phyloP scores from a whole-genome alignment of 2,888 invertebrate genomes.

The Philhelius pedissequus region DNA sequence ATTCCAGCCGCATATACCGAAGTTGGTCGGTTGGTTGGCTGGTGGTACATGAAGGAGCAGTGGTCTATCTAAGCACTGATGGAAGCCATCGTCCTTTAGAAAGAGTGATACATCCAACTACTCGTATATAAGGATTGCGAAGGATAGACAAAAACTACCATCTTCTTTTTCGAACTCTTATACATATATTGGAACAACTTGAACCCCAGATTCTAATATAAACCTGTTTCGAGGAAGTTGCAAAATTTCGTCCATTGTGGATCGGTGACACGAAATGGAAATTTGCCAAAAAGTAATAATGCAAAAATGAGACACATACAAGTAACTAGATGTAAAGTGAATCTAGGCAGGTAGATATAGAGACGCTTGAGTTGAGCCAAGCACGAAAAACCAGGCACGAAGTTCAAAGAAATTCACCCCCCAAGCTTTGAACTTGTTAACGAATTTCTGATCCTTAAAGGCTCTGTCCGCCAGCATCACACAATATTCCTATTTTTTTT shows the following conservation, averaged over 20 bases:
- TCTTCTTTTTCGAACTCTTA: not conserved
- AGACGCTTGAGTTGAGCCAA: not conserved
- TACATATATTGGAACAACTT: not conserved
- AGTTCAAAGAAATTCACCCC: conserved; percentile 34
- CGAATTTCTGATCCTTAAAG: conserved; percentile 49
- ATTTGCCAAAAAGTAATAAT: conserved; percentile 65
- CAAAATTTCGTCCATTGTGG: conserved; percentile 10
- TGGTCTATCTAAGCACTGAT: not conserved
- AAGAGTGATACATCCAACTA: not conserved
- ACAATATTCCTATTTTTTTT: not conserved
- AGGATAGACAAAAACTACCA: not conserved
- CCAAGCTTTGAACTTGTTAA: conserved; percentile 41
- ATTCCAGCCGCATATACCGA: conserved; percentile 57
- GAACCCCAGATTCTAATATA: conserved; percentile 8
- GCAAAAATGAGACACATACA: conserved; percentile 13
- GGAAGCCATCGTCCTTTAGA: conserved; percentile 33
- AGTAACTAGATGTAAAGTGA: not conserved
- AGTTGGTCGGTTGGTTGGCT: conserved; percentile 31
- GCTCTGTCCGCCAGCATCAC: conserved; percentile 22
- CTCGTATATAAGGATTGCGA: not conserved
- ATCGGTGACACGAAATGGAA: conserved; percentile 57
- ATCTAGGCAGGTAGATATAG: not conserved
- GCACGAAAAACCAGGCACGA: not conserved
- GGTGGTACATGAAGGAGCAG: not conserved
- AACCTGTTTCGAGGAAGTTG: conserved; percentile 32